Evolutionary conservation across 2,888 invertebrate genomes (phyloP), one percentile per base, ranked within the genome.

Genomic region (Phlogophora meticulosa): DNA sequence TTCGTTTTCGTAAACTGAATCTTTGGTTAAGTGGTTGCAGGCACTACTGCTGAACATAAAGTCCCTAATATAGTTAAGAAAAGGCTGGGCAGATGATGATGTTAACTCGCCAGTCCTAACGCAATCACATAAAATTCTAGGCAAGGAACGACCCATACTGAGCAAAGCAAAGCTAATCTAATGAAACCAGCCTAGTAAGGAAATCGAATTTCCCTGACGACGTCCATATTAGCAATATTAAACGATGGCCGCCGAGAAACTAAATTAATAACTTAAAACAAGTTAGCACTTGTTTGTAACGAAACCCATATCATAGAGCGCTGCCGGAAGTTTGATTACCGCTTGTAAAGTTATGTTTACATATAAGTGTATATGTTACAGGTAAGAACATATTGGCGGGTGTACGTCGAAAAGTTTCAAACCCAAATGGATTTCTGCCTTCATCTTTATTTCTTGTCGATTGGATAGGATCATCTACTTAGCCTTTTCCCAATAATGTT

Each of bases 251-350:
- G 61, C n/a, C 20, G 9, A 42, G 40, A 40, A 70, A 60, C 57
- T 79, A 75, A 24, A 71, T 63, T 71, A 77, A 34, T 56, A 70
- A 71, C 76, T 72, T 49, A 24, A 28, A 76, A 58, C 71, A 53
- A 66, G 79, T 78, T 78, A 55, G n/a, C 45, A 42, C 59, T 78
- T 62, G 78, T 75, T 71, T 53, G 65, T 60, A 46, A 59, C 52
- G 38, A 61, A 32, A 59, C 58, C 75, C 57, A 51, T 58, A 55
- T 61, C 76, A 78, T 65, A 42, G 24, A 70, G 62, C 51, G 45
- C 9, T 63, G 28, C 28, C 48, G 59, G 66, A 63, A 71, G 34
- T 74, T 78, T 66, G 42, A 66, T 66, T 66, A 71, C 38, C 36
- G 64, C 40, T 57, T 22, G 9, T 40, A 38, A 43, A 61, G 46